phyloP scores from a whole-genome alignment of 2,113 vertebrate genomes.

The Petroica traversi region DNA sequence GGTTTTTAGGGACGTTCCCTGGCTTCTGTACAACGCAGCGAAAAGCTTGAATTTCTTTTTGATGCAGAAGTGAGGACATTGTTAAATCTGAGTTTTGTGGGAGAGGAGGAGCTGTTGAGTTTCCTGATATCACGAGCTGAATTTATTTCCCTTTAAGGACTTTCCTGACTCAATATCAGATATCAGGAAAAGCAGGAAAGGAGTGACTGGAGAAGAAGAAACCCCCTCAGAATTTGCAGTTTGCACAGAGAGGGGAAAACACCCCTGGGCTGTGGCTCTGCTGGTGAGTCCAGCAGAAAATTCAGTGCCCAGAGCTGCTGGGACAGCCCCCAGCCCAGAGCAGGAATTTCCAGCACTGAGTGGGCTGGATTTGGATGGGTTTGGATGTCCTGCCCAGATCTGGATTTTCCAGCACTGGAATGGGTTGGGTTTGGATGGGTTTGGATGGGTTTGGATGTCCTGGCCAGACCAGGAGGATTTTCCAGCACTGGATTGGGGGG shows the following conservation, averaged over 20 bases:
- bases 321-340: too few species aligned
- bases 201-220: background rate
- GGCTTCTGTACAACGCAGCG: background rate
- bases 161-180: background rate
- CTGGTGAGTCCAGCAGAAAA: background rate
- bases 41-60: background rate
- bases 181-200: background rate
- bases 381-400: background rate
- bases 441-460: too few species aligned
- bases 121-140: accelerated
- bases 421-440: too few species aligned
- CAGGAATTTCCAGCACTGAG: too few species aligned
- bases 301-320: background rate
- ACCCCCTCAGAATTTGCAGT: background rate
- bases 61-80: background rate
- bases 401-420: too few species aligned
- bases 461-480: too few species aligned
- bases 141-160: background rate
- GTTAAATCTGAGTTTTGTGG: background rate
- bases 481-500: too few species aligned
- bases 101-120: background rate
- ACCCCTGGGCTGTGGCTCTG: background rate
- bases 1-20: background rate
- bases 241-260: background rate
- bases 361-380: too few species aligned